Percentiles rank a stretch among this genome's conserved stretches.
Evolutionary conservation across 2,113 vertebrate species (phyloP).

Genomic region (Promerops cafer): DNA sequence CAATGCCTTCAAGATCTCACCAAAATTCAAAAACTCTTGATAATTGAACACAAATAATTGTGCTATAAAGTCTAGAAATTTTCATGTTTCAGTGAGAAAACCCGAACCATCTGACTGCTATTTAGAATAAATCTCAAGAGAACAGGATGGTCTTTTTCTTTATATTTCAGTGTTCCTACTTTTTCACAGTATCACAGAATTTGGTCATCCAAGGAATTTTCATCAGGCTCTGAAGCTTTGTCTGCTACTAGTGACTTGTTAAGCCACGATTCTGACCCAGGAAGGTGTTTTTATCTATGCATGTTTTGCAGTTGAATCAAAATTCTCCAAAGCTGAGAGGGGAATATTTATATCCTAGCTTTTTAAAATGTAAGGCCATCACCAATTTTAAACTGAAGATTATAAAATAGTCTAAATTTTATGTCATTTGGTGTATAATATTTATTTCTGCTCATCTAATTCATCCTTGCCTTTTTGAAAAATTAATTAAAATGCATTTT

Average conservation of each 20-base stretch:
- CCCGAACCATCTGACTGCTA: neutral
- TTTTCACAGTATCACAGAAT: neutral
- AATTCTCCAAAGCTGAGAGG: neutral
- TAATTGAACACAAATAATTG: neutral
- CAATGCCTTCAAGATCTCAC: neutral
- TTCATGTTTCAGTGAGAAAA: neutral
- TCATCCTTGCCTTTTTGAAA: constrained; percentile 11
- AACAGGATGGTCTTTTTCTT: neutral
- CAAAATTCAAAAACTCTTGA: neutral
- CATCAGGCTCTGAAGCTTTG: neutral
- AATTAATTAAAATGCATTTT: constrained; percentile 45
- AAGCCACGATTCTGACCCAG: neutral
- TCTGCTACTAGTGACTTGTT: neutral
- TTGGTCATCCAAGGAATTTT: neutral
- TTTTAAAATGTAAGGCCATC: neutral
- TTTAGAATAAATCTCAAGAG: neutral
- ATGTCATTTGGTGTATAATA: neutral
- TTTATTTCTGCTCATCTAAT: constrained; percentile 12
- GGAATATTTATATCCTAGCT: neutral
- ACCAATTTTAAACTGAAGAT: neutral
- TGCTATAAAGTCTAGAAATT: neutral
- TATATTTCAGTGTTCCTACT: neutral
- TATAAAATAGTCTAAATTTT: neutral
- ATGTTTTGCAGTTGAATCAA: neutral
- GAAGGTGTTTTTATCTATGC: neutral